Evolutionary conservation across 2,797 vertebrate species (phyloP).

Genomic region (Gastrophryne carolinensis): DNA sequence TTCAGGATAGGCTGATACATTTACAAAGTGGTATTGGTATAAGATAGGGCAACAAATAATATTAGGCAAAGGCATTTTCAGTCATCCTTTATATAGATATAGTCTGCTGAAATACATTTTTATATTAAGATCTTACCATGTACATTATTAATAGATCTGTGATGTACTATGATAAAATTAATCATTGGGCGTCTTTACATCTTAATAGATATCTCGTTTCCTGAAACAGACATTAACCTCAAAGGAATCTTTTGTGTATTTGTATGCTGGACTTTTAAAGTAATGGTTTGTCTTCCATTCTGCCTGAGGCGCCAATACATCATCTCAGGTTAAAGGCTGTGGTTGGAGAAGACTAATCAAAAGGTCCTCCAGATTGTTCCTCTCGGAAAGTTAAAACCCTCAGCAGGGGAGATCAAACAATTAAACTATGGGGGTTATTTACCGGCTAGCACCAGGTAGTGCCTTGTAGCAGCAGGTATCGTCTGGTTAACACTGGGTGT

Average conservation of each 20-base stretch:
- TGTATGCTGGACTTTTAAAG: no score
- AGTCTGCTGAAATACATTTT: background rate
- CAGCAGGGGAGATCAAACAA: no score
- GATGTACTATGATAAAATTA: background rate
- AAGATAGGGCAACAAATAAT: background rate
- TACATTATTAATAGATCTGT: background rate
- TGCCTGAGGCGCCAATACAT: constrained; percentile 15
- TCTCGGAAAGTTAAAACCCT: background rate
- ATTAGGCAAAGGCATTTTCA: background rate
- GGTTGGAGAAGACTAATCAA: no score
- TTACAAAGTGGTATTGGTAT: background rate
- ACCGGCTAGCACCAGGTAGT: no score
- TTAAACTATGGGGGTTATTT: no score
- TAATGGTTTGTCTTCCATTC: background rate
- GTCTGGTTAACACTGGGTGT: no score
- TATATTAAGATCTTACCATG: background rate
- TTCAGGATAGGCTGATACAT: background rate
- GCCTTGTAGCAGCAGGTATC: no score
- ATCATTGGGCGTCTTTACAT: background rate
- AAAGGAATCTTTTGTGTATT: background rate
- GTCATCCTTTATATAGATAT: background rate
- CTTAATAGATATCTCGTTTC: background rate
- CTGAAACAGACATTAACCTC: background rate
- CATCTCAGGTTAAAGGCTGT: no score
- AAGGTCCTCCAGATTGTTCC: background rate